Base-by-base conservation (phyloP, 92 coral and sea anemone genomes). In the Porites rus region DNA sequence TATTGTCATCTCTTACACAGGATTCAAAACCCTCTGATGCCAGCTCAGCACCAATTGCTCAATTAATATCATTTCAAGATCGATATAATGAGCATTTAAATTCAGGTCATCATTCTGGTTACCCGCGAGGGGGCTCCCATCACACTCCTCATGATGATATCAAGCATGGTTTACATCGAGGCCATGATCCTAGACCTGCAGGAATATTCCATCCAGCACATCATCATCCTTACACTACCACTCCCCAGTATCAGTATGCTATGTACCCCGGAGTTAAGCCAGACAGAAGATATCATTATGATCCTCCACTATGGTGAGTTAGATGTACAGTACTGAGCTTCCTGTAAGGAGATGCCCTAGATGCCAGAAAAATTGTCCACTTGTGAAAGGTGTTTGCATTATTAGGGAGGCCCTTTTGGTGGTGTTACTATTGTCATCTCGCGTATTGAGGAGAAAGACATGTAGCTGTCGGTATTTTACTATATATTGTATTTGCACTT, bases 11-110 rank as follows among this genome's bases (percentile, higher is more conserved):
- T 38, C 51, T 12, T 12, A 0, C 2, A 5, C 67, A 61, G 69
- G 82, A 94, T 82, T 83, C 95, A 81, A 95, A 95, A 78, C 90
- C 93, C 21, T 72, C 95, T 38, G 93, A 88, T 86, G 93, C 98
- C 52, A 93, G 94, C 78, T 82, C 93, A 7, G 98, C 98, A 14
- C 98, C 98, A 22, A 90, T 95, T 74, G 98, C 98, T 28, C 96
- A 91, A 58, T 84, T 95, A 17, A 79, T 95, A 8, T 86, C 91
- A 46, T 95, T 95, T 72, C 92, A 91, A 51, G 94, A 93, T 70
- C 95, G 93, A 28, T 91, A 93, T 71, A 91, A 76, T 80, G 92
- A 90, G 66, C 96, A 93, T 81, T 88, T 91, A 65, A 86, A 89
- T 43, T 78, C 91, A 24, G 94, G 96, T 1, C 75, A 84, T 22